Conservation (phyloP, 2,797 vertebrate species). For the Oreortyx pictus region DNA sequence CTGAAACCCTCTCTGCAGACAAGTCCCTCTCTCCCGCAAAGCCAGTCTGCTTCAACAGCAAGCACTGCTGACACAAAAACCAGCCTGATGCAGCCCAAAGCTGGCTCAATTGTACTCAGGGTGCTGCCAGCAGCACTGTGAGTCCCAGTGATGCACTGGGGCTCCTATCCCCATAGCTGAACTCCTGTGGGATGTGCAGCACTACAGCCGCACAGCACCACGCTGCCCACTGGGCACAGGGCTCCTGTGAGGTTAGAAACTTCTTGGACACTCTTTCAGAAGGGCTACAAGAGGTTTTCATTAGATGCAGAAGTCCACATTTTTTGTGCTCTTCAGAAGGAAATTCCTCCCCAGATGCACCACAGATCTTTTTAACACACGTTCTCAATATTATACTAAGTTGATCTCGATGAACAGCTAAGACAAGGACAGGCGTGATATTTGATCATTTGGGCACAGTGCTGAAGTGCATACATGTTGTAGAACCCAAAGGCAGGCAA, state of each 20-base stretch:
- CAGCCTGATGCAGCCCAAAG: neutral
- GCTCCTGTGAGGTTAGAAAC: neutral
- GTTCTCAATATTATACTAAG: neutral
- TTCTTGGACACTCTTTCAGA: neutral
- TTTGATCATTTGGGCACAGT: neutral
- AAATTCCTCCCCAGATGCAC: neutral
- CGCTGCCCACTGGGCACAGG: neutral
- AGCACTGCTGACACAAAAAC: neutral
- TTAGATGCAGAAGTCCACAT: neutral
- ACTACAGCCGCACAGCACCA: neutral
- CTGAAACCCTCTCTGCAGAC: neutral
- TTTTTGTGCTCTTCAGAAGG: accelerated
- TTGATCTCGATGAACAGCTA: neutral
- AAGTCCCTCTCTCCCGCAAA: accelerated
- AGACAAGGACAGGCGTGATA: too few relatives aligned
- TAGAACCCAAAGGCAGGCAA: accelerated
- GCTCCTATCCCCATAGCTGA: accelerated
- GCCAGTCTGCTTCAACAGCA: neutral
- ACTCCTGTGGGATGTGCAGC: too few relatives aligned
- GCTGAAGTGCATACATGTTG: accelerated
- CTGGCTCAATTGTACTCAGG: accelerated
- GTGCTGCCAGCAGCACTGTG: accelerated
- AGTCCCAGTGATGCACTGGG: accelerated
- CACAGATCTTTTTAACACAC: neutral
- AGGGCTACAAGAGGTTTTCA: neutral